Percentiles rank a stretch among this genome's conserved stretches.
phyloP scores from a whole-genome alignment of 1,140 invertebrate species.

The Choristoneura fumiferana region DNA sequence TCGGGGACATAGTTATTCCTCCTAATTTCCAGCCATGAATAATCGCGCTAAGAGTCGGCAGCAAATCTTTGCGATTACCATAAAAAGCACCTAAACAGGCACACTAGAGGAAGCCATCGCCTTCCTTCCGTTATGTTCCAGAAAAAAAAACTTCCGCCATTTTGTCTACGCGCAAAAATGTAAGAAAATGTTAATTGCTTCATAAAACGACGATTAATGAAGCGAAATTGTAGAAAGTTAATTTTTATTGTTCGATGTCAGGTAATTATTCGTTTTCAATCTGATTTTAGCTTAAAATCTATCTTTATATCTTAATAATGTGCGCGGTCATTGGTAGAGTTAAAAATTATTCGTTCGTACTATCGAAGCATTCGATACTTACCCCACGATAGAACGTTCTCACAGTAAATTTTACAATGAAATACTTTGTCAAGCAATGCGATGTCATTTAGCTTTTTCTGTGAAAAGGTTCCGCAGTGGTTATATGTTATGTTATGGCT shows the following conservation, averaged over 20 bases:
- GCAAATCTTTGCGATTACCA: conserved; percentile 72
- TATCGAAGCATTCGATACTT: too few relatives aligned
- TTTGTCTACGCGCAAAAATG: conserved; percentile 40
- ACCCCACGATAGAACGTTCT: too few relatives aligned
- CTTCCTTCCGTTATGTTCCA: conserved; percentile 74
- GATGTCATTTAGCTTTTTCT: too few relatives aligned
- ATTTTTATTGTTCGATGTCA: conserved; percentile 31
- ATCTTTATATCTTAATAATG: too few relatives aligned
- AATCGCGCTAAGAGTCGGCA: conserved; percentile 67
- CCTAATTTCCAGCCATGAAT: conserved; percentile 48
- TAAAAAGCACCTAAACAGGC: conserved; percentile 74
- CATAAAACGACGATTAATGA: conserved; percentile 54
- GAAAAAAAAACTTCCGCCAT: conserved; percentile 68
- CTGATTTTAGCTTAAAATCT: too few relatives aligned
- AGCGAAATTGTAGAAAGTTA: conserved; percentile 44
- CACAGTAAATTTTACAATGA: too few relatives aligned
- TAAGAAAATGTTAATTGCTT: conserved; percentile 55
- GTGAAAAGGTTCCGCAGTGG: too few relatives aligned
- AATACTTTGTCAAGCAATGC: too few relatives aligned
- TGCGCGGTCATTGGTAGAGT: too few relatives aligned
- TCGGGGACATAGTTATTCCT: conserved; percentile 10
- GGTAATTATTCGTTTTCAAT: too few relatives aligned
- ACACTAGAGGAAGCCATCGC: conserved; percentile 46
- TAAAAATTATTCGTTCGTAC: too few relatives aligned
- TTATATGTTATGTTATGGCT: too few relatives aligned